Evolutionary conservation across 1,140 invertebrate species (phyloP).

Genomic region (Drosophila teissieri): DNA sequence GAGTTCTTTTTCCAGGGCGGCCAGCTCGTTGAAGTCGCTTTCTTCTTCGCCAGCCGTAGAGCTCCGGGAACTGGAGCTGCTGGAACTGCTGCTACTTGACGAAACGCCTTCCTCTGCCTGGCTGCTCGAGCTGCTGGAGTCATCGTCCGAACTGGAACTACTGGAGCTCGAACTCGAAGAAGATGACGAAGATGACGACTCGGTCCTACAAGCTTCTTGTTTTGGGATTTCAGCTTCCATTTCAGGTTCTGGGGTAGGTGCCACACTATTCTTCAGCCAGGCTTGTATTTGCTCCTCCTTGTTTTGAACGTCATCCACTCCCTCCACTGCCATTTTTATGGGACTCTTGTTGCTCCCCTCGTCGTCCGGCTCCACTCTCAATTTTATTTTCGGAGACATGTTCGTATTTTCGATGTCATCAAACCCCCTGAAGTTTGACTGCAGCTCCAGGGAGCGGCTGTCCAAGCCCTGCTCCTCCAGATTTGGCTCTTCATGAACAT

Average conservation of each 20-base stretch:
- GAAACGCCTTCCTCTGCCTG: slow-evolving; percentile 31
- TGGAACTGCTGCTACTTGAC: slow-evolving; percentile 23
- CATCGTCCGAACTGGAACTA: slow-evolving; percentile 42
- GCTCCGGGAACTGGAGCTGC: slow-evolving; percentile 25
- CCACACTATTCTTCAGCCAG: slow-evolving; percentile 53
- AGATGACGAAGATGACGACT: slow-evolving; percentile 43
- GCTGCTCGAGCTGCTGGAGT: slow-evolving; percentile 41
- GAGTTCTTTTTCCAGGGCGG: slow-evolving; percentile 70
- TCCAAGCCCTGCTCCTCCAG: slow-evolving; percentile 11
- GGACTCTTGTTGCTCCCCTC: background rate
- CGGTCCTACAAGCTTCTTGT: background rate
- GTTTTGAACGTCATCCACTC: background rate
- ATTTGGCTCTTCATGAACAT: background rate
- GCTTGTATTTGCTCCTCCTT: slow-evolving; percentile 62
- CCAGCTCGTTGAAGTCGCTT: slow-evolving; percentile 73
- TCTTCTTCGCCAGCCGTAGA: slow-evolving; percentile 17
- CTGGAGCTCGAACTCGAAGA: slow-evolving; percentile 50
- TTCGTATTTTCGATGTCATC: slow-evolving; percentile 67
- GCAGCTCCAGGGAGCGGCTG: slow-evolving; percentile 51
- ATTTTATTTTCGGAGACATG: slow-evolving; percentile 53
- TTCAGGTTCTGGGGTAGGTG: background rate
- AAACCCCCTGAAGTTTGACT: slow-evolving; percentile 63
- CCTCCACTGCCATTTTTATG: background rate
- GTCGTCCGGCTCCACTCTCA: slow-evolving; percentile 23
- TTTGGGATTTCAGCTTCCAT: background rate